Evolutionary conservation across 2,888 invertebrate species (phyloP), one percentile per base, ranked within the genome.

Genomic region (Halictus quadricinctus): DNA sequence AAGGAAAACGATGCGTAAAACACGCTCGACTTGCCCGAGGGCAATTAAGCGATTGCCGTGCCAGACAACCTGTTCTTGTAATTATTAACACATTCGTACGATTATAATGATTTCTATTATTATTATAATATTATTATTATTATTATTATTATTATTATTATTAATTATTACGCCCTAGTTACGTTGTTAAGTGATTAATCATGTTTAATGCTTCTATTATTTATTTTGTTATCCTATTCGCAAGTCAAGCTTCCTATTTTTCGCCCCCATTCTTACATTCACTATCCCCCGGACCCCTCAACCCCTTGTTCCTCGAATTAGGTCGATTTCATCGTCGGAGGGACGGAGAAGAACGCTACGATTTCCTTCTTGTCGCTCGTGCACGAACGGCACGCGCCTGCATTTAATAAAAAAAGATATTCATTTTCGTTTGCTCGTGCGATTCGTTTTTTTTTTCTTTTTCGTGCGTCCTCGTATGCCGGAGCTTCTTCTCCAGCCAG

Each of bases 121-220:
- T 90, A 87, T 85, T 85, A 87, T 89, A 29, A 29, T 88, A 90
- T 88, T 81, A 88, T 88, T 87, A 91, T 92, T 90, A 93, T 90
- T 92, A 91, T 43, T 70, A 92, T 92, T 69, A 69, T 21, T 69
- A 91, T 89, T 89, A 90, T 90, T 90, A 92, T 90, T 90, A 91
- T 83, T 91, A 81, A 91, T 91, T 91, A 92, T 93, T 92, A 92
- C 91, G 92, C 85, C 91, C 91, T 94, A 94, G 92, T 94, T 94
- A 93, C 91, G 92, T 94, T 94, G 94, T 94, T 93, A 94, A 94
- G 94, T 93, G 85, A 94, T 94, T 94, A 94, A 94, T 94, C 93
- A 93, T 93, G 93, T 94, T 94, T 93, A 94, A 94, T 92, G 93
- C 94, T 94, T 94, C 93, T 94, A 94, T 94, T 94, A 94, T 94